phyloP scores from a whole-genome alignment of 2,113 vertebrate species.

The Lamprotornis superbus region DNA sequence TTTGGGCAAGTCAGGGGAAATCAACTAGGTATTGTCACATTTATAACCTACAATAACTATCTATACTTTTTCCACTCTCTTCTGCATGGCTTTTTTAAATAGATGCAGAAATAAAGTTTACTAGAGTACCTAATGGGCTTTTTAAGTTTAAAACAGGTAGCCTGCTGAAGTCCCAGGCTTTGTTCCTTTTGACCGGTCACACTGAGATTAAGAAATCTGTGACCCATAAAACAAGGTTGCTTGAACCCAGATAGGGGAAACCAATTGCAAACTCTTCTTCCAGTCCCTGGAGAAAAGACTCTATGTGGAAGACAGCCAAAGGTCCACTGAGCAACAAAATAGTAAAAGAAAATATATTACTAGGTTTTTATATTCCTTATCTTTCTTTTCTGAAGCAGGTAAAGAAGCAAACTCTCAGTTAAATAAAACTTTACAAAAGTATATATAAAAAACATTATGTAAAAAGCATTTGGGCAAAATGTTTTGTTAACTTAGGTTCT shows the following conservation, averaged over 20 bases:
- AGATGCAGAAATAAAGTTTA: not conserved
- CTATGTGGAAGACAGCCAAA: not conserved
- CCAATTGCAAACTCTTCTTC: constrained; percentile 16
- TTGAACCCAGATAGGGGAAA: not conserved
- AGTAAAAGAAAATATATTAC: not conserved
- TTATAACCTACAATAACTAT: not conserved
- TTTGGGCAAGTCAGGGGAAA: fast-evolving
- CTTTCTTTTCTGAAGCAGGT: not conserved
- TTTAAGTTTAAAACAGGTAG: not conserved
- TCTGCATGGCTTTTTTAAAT: not conserved
- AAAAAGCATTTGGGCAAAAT: not conserved
- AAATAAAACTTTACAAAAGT: not conserved
- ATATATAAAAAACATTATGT: not conserved
- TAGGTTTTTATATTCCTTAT: not conserved
- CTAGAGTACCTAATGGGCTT: not conserved
- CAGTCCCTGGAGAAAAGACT: not conserved
- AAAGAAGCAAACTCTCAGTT: not conserved
- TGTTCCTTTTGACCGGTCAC: constrained; percentile 28
- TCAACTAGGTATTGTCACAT: not conserved
- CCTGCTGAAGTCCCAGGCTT: constrained; percentile 3
- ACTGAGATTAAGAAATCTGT: constrained; percentile 46
- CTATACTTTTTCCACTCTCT: not conserved
- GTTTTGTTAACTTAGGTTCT: not conserved
- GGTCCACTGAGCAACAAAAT: not conserved
- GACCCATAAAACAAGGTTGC: constrained; percentile 48